Conservation (phyloP, 2,888 invertebrate species). For the Drosophila sordidula region DNA sequence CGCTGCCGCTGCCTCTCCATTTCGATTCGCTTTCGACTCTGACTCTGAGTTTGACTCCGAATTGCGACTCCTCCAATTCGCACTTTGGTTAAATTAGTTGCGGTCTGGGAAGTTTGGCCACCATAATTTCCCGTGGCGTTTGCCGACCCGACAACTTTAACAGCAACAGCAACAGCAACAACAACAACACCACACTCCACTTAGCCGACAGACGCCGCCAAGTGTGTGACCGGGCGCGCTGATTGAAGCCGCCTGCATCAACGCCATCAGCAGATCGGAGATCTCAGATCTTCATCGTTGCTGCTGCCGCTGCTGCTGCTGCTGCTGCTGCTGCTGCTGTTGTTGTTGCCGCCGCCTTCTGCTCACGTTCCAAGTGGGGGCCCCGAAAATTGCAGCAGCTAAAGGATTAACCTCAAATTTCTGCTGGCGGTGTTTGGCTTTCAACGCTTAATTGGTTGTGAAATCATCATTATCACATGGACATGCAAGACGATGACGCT, state of each 20-base stretch:
- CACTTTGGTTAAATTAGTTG: constrained; percentile 81
- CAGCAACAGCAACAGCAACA: constrained; percentile 35
- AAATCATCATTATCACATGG: constrained; percentile 81
- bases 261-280: constrained; percentile 71
- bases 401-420: constrained; percentile 80
- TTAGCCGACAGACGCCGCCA: constrained; percentile 70
- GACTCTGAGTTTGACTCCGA: constrained; percentile 67
- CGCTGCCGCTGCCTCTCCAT: constrained; percentile 35
- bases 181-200: constrained; percentile 56
- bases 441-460: constrained; percentile 82
- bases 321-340: constrained; percentile 34
- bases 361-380: constrained; percentile 67
- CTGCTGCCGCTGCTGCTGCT: constrained; percentile 15
- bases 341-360: constrained; percentile 67
- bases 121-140: constrained; percentile 81
- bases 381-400: constrained; percentile 80
- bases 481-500: constrained; percentile 56
- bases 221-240: constrained; percentile 75
- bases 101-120: constrained; percentile 81
- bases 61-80: constrained; percentile 81
- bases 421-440: constrained; percentile 82
- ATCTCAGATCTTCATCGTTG: constrained; percentile 71
- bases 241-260: constrained; percentile 81
- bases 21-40: constrained; percentile 73
- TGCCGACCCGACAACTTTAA: constrained; percentile 73